A percentile compares a stretch with the other conserved stretches of the same genome.
Evolutionary conservation across 2,888 invertebrate species (phyloP).

Genomic region (Pristionchus entomophagus): DNA sequence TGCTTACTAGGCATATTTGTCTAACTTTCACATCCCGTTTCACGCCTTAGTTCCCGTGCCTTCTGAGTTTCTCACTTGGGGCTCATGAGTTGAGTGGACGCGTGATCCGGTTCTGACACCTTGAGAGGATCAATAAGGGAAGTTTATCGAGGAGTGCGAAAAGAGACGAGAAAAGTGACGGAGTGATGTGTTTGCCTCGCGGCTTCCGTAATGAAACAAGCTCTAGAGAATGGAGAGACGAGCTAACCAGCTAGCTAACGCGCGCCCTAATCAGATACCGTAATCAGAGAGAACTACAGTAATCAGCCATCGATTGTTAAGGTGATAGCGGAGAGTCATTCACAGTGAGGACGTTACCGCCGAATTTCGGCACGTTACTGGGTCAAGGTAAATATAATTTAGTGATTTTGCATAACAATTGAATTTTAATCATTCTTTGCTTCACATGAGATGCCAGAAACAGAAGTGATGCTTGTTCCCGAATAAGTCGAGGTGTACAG

Average conservation of each 20-base stretch:
- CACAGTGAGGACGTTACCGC: constrained; percentile 45
- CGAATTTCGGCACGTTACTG: constrained; percentile 33
- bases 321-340: constrained; percentile 25
- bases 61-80: background rate
- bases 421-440: too few species aligned
- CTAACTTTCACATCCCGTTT: too few species aligned
- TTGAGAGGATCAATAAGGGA: constrained; percentile 37
- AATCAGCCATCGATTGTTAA: constrained; percentile 17
- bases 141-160: constrained; percentile 6
- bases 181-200: background rate
- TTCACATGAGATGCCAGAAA: too few species aligned
- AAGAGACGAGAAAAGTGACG: background rate
- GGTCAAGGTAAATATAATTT: background rate
- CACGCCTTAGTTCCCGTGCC: background rate
- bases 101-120: background rate
- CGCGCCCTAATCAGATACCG: background rate
- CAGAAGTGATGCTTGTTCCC: too few species aligned
- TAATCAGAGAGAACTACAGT: background rate
- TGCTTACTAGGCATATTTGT: too few species aligned
- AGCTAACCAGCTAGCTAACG: background rate
- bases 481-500: too few species aligned
- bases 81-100: background rate
- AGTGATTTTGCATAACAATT: background rate
- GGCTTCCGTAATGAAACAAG: constrained; percentile 37
- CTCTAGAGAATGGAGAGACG: constrained; percentile 12